Evolutionary conservation across 2,888 invertebrate genomes (phyloP), one percentile per base, ranked within the genome.

Genomic region (Empis livida): DNA sequence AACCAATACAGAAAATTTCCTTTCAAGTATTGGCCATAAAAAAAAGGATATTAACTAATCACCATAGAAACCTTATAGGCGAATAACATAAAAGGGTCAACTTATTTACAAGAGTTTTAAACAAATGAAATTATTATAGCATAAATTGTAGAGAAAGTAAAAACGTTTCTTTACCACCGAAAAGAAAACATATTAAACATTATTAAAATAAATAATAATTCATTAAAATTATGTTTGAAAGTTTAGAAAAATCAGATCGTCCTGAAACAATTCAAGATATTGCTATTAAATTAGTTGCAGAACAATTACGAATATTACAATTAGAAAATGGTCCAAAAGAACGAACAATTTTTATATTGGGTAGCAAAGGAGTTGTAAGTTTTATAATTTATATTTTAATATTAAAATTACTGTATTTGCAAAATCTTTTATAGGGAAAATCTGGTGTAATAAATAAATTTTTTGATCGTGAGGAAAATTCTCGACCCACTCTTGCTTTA

Each of bases 401-500:
- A 4, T 17, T 43, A n/a, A 32, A 32, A 13, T 17, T n/a, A 10
- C 6, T 13, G 13, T 17, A 42, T 30, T 8, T n/a, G 23, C 31
- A 35, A 32, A 16, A 32, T 23, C n/a, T 30, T 42, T 31, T 32
- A 45, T 57, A 84, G 84, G 91, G 91, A 1, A 91, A 91, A 71
- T 80, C 89, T 0, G 82, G 83, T 13, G 73, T 87, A 44, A 73
- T 89, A n/a, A 73, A 82, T 60, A 72, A 77, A 53, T 87, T 90
- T 67, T 72, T 91, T 47, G 89, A 91, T 52, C 82, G 82, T 61
- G 80, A 79, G 47, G 89, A 90, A 56, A 65, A 71, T 16, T 70
- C 76, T 1, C 82, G 83, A 55, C 82, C 88, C 43, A 91, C 92
- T 0, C 72, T 90, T 45, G 88, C 88, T 0, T 68, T 93, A 57